Evolutionary conservation across 2,888 invertebrate species (phyloP), one percentile per base, ranked within the genome.

Genomic region (Andrena bucephala): DNA sequence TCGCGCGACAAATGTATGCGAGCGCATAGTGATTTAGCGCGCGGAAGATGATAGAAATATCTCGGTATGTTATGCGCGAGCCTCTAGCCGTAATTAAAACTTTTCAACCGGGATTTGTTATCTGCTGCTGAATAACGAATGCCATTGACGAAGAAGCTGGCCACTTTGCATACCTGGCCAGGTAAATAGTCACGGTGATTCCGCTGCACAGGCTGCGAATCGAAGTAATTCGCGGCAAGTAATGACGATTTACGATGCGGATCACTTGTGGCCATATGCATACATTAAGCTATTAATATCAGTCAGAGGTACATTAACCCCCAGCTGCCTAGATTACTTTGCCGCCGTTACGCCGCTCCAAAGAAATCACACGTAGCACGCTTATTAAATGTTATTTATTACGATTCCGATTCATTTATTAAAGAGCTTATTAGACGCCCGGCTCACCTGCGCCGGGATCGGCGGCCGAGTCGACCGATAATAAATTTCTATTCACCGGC

Each of bases 221-320:
- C 81, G 74, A 77, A 77, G 69, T 60, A 77, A 83, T 77, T 77
- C 74, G 73, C 67, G 74, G 62, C 67, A 69, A 63, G 81, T 81
- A 81, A 83, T 74, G 83, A 81, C 81, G 77, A 83, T 81, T 83
- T 83, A 77, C 81, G 81, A 77, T 57, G 36, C 57, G 70, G 62
- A 80, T 81, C 66, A 60, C 29, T 16, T 16, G 33, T 29, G 16
- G 24, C 66, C 48, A 27, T 42, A 42, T 4, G 42, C 42, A 42
- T 62, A 29, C 65, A 71, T 73, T 77, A 77, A 81, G 69, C 73
- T 81, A 83, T 83, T 83, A 83, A 83, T 77, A 77, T 67, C 74
- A 63, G 57, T 54, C 65, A 31, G 16, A 4, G 48, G 76, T 62
- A 62, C 71, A 59, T 80, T 75, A 71, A 82, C 67, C 74, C 73